A percentile compares a stretch with the other conserved stretches of the same genome.
Evolutionary conservation across 2,797 vertebrate genomes (phyloP).

Genomic region (Hippoglossus hippoglossus): DNA sequence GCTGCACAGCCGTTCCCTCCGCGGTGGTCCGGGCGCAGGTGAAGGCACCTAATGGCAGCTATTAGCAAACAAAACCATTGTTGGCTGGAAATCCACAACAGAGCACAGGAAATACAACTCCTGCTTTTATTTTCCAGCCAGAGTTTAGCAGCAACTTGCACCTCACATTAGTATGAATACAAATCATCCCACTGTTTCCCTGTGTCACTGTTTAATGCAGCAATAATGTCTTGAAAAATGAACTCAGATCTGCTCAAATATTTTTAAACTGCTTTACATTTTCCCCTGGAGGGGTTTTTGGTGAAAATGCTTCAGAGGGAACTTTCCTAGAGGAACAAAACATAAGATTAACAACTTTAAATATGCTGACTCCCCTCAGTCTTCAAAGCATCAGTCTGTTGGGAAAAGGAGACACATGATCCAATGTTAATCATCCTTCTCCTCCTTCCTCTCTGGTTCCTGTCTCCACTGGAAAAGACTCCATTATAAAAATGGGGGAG

Average conservation of each 20-base stretch:
- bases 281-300: not conserved
- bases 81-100: slow-evolving; percentile 31
- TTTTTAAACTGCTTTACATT: not conserved
- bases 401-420: slow-evolving; percentile 42
- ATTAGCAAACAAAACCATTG: slow-evolving; percentile 25
- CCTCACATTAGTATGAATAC: not conserved
- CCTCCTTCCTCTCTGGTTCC: slow-evolving; percentile 26
- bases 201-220: slow-evolving; percentile 1
- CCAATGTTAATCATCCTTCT: slow-evolving; percentile 34
- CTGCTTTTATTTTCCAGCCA: not conserved
- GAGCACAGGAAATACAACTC: not conserved
- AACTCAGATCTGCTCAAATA: not conserved
- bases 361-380: slow-evolving; percentile 31
- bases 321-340: slow-evolving; percentile 7
- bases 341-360: slow-evolving; percentile 5
- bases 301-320: slow-evolving; percentile 6
- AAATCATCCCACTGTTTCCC: not conserved
- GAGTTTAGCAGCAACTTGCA: not conserved
- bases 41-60: slow-evolving; percentile 26
- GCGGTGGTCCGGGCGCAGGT: slow-evolving; percentile 41
- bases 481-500: slow-evolving; percentile 10
- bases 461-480: not conserved
- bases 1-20: slow-evolving; percentile 14
- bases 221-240: not conserved
- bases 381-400: slow-evolving; percentile 25